Percentiles rank a stretch among this genome's conserved stretches.
These are phyloP conservation scores for Casuarius casuarius DNA, from an alignment of 2,113 vertebrate genomes.

Conservation along the genomic window DNA sequence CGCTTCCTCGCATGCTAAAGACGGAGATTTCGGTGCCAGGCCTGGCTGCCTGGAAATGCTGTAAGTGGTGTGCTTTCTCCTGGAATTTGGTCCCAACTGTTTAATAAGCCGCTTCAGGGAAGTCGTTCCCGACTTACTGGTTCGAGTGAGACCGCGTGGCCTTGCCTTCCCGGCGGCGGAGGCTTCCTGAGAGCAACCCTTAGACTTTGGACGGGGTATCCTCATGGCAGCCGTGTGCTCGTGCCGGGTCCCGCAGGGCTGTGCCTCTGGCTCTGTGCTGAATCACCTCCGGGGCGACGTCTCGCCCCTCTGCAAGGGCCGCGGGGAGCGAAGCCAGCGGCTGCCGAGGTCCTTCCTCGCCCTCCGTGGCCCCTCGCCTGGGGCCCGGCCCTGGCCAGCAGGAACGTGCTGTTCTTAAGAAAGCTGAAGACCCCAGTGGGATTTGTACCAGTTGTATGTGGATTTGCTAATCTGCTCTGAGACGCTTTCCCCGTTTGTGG, in stretches of 20 bases:
- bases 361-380: neutral
- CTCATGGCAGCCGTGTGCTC: neutral
- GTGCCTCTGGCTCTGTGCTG: neutral
- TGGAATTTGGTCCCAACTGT: slow-evolving; percentile 18
- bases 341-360: neutral
- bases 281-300: neutral
- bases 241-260: neutral
- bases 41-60: slow-evolving; percentile 8
- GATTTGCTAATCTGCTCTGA: neutral
- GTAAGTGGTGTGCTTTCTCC: neutral
- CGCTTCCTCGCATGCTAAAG: neutral
- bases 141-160: neutral
- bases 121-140: neutral
- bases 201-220: slow-evolving; percentile 49
- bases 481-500: rapidly evolving
- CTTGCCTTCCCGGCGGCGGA: neutral
- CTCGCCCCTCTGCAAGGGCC: neutral
- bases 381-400: neutral
- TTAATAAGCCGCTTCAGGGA: slow-evolving; percentile 28
- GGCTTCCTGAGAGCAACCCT: slow-evolving; percentile 6
- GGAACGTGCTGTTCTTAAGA: neutral
- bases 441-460: neutral
- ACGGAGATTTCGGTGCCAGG: neutral
- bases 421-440: neutral
- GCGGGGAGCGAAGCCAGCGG: neutral